Evolutionary conservation across 2,797 vertebrate species (phyloP), one percentile per base, ranked within the genome.

Genomic region (Melopsittacus undulatus): DNA sequence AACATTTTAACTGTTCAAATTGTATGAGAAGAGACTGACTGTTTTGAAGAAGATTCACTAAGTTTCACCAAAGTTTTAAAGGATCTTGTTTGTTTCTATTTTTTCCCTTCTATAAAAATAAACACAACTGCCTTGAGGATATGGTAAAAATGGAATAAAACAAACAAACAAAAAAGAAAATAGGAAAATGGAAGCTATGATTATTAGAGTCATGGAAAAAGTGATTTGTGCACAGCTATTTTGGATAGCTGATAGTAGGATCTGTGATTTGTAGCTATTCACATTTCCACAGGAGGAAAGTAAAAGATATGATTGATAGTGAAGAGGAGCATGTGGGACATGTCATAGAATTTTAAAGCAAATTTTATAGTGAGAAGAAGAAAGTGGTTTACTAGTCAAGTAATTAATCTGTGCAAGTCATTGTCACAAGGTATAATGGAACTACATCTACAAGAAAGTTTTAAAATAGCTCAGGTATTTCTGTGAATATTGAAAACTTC

Each of bases 381-480:
- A 87, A 90, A 79, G 29, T 88, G 9, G 27, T 83, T 92, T 95
- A 83, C 91, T 94, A 92, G 83, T 93, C 87, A 96, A 91, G 73
- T 82, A 94, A 95, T 94, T 96, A 92, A 88, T 95, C 57, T 52
- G 32, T 90, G 69, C 43, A 88, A 95, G 85, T 88, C 80, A 95
- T 82, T 92, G 80, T 92, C 91, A 95, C 83, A 91, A 79, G 77
- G 22, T 79, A 76, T 79, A 83, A 90, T 10, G 19, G 11, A 88
- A 13, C 21, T 48, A 59, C 66, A 40, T 30, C n/a, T 92, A 73
- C 86, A 4, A 7, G 59, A 69, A 82, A n/a, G 34, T 74, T 94
- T 95, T 86, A 2, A 20, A 91, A 86, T 76, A 73, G 51, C 84
- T 83, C 51, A 36, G 17, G 26, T 76, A 42, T 67, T 87, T 90